A percentile compares a stretch with the other conserved stretches of the same genome.
These are phyloP conservation scores for Ictidomys tridecemlineatus DNA, from an alignment of 2,113 vertebrate species.

Conservation along the genomic window DNA sequence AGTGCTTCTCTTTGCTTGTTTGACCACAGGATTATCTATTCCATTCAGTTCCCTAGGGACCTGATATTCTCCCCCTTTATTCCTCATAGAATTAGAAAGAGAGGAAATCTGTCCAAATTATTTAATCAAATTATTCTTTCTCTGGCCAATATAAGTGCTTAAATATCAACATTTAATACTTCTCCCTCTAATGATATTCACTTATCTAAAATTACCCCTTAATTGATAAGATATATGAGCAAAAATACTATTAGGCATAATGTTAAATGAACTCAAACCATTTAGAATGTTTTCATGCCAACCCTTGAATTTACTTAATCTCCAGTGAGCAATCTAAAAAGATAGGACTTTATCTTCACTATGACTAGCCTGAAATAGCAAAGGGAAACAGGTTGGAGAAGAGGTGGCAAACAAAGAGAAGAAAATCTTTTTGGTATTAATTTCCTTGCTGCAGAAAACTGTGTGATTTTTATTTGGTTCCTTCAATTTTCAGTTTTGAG, in stretches of 20 bases:
- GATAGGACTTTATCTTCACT: constrained; percentile 55
- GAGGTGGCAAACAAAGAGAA: not conserved
- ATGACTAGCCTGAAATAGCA: not conserved
- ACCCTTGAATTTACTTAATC: constrained; percentile 76
- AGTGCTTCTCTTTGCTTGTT: constrained; percentile 75
- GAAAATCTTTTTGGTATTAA: not conserved
- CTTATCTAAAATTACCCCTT: constrained; percentile 81
- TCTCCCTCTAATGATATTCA: constrained; percentile 73
- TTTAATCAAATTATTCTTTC: constrained; percentile 81
- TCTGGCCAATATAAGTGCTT: constrained; percentile 73
- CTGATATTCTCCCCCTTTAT: constrained; percentile 45
- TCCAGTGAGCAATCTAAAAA: constrained; percentile 59
- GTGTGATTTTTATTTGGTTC: constrained; percentile 6
- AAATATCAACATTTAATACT: constrained; percentile 76
- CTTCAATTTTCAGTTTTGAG: not conserved
- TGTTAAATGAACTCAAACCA: constrained; percentile 74
- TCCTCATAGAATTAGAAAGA: constrained; percentile 64
- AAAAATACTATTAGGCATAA: constrained; percentile 78
- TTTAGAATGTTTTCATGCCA: constrained; percentile 75
- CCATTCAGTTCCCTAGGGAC: constrained; percentile 53
- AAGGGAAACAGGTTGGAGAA: constrained; percentile 1
- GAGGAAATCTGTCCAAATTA: constrained; percentile 74
- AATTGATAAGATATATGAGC: constrained; percentile 81
- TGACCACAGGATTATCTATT: constrained; percentile 78
- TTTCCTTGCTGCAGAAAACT: not conserved